Conservation (phyloP, 2,113 vertebrate genomes). For the Ivindomyrus marchei region DNA sequence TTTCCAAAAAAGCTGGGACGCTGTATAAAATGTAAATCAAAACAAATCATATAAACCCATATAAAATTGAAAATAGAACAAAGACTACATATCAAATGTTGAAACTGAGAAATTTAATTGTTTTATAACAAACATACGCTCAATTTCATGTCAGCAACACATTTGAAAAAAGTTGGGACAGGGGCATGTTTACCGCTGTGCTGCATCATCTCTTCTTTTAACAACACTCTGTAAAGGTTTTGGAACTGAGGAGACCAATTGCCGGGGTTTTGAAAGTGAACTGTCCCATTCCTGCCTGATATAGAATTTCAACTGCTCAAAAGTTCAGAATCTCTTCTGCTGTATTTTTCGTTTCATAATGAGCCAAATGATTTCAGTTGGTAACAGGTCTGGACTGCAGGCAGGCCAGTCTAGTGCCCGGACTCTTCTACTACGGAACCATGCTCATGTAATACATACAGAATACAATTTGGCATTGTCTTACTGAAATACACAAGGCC, state of each 20-base stretch:
- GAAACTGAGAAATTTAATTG: no score
- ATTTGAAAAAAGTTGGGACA: neutral
- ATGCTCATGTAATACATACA: neutral
- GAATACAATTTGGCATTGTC: neutral
- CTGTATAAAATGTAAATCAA: neutral
- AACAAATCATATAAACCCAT: neutral
- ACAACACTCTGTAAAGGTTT: neutral
- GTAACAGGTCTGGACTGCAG: neutral
- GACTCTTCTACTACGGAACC: neutral
- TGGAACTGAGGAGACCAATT: neutral
- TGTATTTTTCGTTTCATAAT: neutral
- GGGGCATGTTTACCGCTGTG: neutral
- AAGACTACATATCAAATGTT: neutral
- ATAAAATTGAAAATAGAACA: neutral
- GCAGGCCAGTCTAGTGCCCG: neutral
- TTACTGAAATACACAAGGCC: neutral
- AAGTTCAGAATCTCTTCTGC: neutral
- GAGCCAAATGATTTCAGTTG: neutral
- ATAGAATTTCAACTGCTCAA: neutral
- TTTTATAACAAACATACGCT: neutral
- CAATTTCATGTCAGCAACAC: neutral
- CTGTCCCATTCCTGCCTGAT: neutral
- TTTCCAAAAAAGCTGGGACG: no score
- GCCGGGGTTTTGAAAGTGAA: neutral
- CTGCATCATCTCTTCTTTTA: neutral